A percentile compares a stretch with the other conserved stretches of the same genome.
These are phyloP conservation scores for Deroplatys truncata DNA, from an alignment of 2,888 invertebrate genomes.

Conservation along the genomic window DNA sequence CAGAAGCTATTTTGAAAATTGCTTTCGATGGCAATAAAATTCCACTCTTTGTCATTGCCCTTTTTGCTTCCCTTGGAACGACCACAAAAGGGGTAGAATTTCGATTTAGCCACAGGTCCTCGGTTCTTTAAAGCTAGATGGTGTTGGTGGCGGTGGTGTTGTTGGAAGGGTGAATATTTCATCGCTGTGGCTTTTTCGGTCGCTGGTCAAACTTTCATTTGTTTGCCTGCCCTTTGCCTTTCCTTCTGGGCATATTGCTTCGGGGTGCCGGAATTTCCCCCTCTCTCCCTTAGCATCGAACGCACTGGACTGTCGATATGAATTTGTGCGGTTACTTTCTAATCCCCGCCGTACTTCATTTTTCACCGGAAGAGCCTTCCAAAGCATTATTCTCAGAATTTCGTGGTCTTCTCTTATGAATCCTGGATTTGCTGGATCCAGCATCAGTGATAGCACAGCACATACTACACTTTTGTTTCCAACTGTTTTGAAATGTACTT, in stretches of 20 bases:
- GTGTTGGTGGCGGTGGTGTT: not conserved
- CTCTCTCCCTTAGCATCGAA: not conserved
- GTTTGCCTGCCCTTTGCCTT: not conserved
- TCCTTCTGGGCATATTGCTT: not conserved
- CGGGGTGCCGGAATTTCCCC: not conserved
- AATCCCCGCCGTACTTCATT: not conserved
- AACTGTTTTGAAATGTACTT: no score
- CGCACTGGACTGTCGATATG: not conserved
- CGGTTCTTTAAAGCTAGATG: not conserved
- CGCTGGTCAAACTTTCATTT: slow-evolving; percentile 16
- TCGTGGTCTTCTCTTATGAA: not conserved
- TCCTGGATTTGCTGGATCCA: not conserved
- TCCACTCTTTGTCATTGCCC: not conserved
- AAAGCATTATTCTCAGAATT: not conserved
- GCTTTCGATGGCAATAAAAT: not conserved
- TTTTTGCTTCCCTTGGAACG: not conserved
- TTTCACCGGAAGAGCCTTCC: not conserved
- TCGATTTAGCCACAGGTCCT: not conserved
- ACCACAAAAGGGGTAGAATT: not conserved
- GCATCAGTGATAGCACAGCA: not conserved
- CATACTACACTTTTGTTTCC: no score
- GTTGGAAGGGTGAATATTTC: slow-evolving; percentile 1
- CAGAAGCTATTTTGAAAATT: slow-evolving; percentile 3
- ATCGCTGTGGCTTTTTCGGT: slow-evolving; percentile 16
- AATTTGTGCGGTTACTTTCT: slow-evolving; percentile 9